Conservation (phyloP, 2,888 invertebrate species). For the Tetranychus piercei region DNA sequence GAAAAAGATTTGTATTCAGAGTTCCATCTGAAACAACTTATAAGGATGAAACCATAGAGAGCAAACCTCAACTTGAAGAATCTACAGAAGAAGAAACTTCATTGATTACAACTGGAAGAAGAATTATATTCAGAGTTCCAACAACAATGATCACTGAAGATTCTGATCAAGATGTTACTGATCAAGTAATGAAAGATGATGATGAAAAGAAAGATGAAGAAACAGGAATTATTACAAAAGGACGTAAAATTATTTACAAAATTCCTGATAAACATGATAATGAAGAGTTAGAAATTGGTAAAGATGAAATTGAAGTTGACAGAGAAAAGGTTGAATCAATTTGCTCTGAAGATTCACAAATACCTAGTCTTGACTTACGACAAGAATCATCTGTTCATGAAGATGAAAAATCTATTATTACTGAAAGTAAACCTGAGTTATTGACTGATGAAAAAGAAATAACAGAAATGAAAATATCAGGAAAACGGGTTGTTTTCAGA, state of each 20-base stretch:
- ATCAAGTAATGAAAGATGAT: not conserved
- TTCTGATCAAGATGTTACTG: not conserved
- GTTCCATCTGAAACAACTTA: not conserved
- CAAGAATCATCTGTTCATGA: too few species aligned
- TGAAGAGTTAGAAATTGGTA: too few species aligned
- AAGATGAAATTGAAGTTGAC: not conserved
- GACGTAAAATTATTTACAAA: not conserved
- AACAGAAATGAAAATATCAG: not conserved
- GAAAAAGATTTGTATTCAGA: not conserved
- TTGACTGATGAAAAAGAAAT: not conserved
- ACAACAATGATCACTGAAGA: not conserved
- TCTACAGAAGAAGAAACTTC: not conserved
- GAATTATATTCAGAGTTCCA: not conserved
- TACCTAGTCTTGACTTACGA: too few species aligned
- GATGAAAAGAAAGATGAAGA: not conserved
- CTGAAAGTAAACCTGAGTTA: not conserved
- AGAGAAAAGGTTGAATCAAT: not conserved
- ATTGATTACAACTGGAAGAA: not conserved
- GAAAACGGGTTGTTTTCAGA: not conserved
- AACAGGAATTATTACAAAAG: not conserved
- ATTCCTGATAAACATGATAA: not conserved
- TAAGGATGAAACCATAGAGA: not conserved
- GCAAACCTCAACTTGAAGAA: not conserved
- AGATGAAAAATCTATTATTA: too few species aligned
- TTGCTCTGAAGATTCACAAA: too few species aligned